Percentiles rank a stretch among this genome's conserved stretches.
Evolutionary conservation across 2,113 vertebrate species (phyloP).

Genomic region (Pantherophis guttatus): DNA sequence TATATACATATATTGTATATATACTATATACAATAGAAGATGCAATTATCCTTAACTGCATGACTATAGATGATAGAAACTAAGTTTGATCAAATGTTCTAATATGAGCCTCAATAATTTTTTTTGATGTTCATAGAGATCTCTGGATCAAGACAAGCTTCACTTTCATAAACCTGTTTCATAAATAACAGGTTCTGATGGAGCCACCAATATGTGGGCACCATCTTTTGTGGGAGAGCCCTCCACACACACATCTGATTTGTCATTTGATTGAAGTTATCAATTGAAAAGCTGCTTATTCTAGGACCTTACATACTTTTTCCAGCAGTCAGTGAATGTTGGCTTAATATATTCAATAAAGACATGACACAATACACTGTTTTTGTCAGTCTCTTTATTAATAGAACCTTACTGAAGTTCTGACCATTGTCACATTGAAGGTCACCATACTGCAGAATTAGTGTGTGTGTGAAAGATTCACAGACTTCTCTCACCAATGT

Average conservation of each 20-base stretch:
- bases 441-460: neutral
- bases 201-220: neutral
- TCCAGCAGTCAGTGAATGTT: neutral
- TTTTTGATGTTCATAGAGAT: neutral
- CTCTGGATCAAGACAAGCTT: neutral
- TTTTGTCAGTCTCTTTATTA: neutral
- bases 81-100: neutral
- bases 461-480: neutral
- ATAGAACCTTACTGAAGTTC: neutral
- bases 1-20: too few species aligned
- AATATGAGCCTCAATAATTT: neutral
- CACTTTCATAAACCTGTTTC: neutral
- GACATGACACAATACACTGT: neutral
- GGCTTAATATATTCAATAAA: neutral
- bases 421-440: neutral
- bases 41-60: neutral
- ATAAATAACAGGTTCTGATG: neutral
- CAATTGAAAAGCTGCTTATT: neutral
- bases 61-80: neutral
- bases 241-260: neutral
- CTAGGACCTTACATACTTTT: neutral
- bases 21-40: neutral
- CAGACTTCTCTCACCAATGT: neutral
- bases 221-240: neutral
- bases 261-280: neutral